Percentiles rank a stretch among this genome's conserved stretches.
phyloP scores from a whole-genome alignment of 1,140 invertebrate species.

The Liolophura sinensis region DNA sequence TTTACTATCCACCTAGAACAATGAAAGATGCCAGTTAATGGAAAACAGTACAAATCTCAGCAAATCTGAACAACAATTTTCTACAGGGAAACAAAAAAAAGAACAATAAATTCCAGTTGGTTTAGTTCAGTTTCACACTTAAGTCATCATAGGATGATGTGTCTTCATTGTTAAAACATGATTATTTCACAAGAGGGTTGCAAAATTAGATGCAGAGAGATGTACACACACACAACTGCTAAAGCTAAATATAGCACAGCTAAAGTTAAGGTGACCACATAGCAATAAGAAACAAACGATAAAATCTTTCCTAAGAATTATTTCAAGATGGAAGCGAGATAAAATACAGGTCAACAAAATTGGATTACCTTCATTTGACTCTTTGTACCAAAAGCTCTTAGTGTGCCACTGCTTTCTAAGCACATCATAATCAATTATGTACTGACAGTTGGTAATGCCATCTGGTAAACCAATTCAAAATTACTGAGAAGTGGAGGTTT shows the following conservation, averaged over 20 bases:
- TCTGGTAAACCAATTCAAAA: background rate
- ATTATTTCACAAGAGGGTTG: too few species aligned
- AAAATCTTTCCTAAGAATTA: background rate
- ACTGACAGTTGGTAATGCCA: background rate
- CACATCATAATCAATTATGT: too few species aligned
- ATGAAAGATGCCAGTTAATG: constrained; percentile 8
- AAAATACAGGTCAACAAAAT: background rate
- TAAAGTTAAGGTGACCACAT: background rate
- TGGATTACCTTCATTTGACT: too few species aligned
- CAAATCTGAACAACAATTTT: background rate
- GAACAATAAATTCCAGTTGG: background rate
- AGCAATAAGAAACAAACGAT: background rate
- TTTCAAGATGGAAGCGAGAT: background rate
- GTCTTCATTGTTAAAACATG: background rate
- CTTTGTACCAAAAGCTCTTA: too few species aligned
- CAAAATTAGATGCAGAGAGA: too few species aligned
- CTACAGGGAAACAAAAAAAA: background rate
- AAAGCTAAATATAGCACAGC: background rate
- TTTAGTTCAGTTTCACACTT: background rate
- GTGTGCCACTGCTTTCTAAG: too few species aligned
- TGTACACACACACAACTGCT: too few species aligned
- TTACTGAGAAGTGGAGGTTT: too few species aligned
- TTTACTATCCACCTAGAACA: constrained; percentile 43
- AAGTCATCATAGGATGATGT: background rate
- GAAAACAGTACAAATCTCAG: background rate